Percentiles rank a stretch among this genome's conserved stretches.
Conservation (phyloP, 1,140 invertebrate genomes). For the Eupeodes corollae region DNA sequence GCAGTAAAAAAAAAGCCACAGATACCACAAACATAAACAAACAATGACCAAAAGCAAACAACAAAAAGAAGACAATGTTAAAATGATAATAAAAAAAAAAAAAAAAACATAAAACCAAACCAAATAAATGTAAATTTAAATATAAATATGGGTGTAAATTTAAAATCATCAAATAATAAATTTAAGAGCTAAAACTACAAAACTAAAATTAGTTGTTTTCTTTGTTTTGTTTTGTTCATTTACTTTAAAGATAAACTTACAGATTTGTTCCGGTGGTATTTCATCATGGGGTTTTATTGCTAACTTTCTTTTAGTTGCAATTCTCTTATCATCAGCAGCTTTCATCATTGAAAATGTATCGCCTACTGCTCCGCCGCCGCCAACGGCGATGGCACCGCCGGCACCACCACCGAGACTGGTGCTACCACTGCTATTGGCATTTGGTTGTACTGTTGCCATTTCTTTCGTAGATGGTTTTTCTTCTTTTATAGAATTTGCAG, state of each 20-base stretch:
- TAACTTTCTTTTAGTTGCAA: conserved; percentile 20
- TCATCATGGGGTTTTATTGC: conserved; percentile 19
- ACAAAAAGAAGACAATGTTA: too few relatives aligned
- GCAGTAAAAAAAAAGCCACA: too few relatives aligned
- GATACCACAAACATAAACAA: too few relatives aligned
- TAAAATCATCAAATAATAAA: too few relatives aligned
- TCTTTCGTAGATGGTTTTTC: conserved; percentile 5
- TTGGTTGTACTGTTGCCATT: background rate
- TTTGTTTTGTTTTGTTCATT: too few relatives aligned
- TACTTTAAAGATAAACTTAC: conserved; percentile 13
- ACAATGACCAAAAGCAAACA: too few relatives aligned
- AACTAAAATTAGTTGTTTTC: too few relatives aligned
- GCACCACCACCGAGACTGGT: background rate
- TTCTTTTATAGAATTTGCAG: background rate
- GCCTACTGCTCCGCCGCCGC: background rate
- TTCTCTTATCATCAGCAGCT: conserved; percentile 28
- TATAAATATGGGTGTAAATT: too few relatives aligned
- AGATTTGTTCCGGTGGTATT: conserved; percentile 33
- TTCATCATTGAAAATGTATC: conserved; percentile 32
- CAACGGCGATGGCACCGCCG: background rate
- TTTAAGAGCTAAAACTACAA: too few relatives aligned
- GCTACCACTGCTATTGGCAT: background rate
- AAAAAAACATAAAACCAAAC: too few relatives aligned
- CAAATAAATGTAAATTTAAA: too few relatives aligned
- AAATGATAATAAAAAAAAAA: too few relatives aligned